Conservation (phyloP, 2,113 vertebrate species). For the Chiloscyllium plagiosum region DNA sequence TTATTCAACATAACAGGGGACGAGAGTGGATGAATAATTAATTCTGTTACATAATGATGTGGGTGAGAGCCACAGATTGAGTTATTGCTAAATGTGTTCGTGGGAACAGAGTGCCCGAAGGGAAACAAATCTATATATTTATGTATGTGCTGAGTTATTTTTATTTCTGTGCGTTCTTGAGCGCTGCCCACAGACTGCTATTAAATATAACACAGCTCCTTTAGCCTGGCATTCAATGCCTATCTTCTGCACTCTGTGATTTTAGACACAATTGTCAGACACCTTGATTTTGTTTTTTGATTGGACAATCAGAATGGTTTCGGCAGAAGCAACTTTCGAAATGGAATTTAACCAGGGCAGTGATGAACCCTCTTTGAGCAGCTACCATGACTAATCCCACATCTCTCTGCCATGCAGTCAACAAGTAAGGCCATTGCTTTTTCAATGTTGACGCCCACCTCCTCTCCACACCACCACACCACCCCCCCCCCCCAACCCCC, state of each 20-base stretch:
- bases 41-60: not conserved
- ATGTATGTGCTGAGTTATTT: not conserved
- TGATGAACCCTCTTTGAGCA: not conserved
- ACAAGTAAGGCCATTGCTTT: not conserved
- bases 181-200: not conserved
- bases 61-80: not conserved
- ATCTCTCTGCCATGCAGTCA: not conserved
- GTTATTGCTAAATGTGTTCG: not conserved
- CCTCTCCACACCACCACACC: not conserved
- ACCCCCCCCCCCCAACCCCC: too few species aligned
- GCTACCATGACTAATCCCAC: not conserved
- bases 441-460: not conserved
- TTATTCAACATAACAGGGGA: not conserved
- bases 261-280: not conserved
- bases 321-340: not conserved
- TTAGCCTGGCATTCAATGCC: not conserved
- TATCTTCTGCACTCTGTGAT: not conserved
- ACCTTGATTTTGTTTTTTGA: not conserved
- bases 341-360: not conserved
- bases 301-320: not conserved
- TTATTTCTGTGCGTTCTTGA: not conserved
- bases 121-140: not conserved
- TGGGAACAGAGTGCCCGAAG: not conserved
- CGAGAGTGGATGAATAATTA: not conserved
- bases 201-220: not conserved